Conservation (phyloP, 2,888 invertebrate species). For the Perithous albicinctus region DNA sequence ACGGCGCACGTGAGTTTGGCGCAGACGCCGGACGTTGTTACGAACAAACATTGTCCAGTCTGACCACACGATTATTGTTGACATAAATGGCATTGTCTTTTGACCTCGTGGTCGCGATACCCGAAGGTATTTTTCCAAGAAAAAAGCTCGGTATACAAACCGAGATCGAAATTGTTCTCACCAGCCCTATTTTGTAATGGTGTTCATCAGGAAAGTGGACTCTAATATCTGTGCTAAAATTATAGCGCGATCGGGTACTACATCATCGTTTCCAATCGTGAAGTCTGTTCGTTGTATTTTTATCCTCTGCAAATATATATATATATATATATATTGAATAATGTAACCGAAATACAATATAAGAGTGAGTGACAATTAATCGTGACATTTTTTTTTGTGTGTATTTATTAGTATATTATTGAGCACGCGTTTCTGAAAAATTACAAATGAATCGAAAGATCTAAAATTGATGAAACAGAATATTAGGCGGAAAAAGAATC, state of each 20-base stretch:
- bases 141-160: background rate
- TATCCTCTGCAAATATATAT: background rate
- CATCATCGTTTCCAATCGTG: conserved; percentile 6
- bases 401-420: no score
- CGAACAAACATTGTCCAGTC: conserved; percentile 20
- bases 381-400: no score
- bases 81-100: background rate
- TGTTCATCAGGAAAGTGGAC: conserved; percentile 3
- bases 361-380: background rate
- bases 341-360: background rate
- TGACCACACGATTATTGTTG: background rate
- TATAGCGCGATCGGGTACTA: background rate
- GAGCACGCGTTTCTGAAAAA: no score
- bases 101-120: background rate
- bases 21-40: conserved; percentile 74
- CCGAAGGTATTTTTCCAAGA: background rate
- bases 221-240: background rate
- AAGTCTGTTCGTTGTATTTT: background rate
- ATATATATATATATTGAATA: no score
- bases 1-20: conserved; percentile 75
- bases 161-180: background rate
- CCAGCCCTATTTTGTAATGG: background rate
- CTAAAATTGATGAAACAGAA: no score
- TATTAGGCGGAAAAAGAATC: no score
- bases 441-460: no score